phyloP scores from a whole-genome alignment of 2,888 invertebrate species.

The Bedellia somnulentella region DNA sequence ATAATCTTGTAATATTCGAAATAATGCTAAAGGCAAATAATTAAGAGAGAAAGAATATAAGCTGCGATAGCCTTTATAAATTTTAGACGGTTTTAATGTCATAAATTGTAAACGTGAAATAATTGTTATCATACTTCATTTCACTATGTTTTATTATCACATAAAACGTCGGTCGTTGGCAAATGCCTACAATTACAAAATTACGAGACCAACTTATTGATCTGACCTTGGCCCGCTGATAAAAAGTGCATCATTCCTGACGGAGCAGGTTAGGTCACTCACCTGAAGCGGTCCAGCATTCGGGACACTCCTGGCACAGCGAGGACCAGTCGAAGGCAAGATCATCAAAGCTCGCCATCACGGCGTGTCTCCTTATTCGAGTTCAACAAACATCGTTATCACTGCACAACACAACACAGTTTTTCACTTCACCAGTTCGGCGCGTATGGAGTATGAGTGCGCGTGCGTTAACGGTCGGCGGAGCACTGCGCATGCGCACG shows the following conservation, averaged over 20 bases:
- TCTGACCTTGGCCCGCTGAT: no score
- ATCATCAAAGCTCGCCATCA: constrained; percentile 68
- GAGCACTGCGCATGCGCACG: constrained; percentile 40
- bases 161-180: constrained; percentile 7
- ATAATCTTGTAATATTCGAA: not conserved
- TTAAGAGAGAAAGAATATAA: no score
- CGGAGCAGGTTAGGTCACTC: constrained; percentile 20
- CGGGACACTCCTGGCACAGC: constrained; percentile 63
- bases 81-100: no score
- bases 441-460: constrained; percentile 16
- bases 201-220: no score
- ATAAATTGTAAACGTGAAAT: not conserved
- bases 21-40: not conserved
- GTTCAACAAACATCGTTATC: no score
- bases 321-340: constrained; percentile 67
- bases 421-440: no score
- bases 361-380: no score
- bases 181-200: no score
- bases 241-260: no score
- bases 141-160: not conserved
- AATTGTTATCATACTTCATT: not conserved
- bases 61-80: no score
- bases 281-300: constrained; percentile 67
- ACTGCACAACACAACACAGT: no score
- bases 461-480: constrained; percentile 42